Evolutionary conservation across 2,888 invertebrate species (phyloP).

Genomic region (Nematopogon swammerdamellus): DNA sequence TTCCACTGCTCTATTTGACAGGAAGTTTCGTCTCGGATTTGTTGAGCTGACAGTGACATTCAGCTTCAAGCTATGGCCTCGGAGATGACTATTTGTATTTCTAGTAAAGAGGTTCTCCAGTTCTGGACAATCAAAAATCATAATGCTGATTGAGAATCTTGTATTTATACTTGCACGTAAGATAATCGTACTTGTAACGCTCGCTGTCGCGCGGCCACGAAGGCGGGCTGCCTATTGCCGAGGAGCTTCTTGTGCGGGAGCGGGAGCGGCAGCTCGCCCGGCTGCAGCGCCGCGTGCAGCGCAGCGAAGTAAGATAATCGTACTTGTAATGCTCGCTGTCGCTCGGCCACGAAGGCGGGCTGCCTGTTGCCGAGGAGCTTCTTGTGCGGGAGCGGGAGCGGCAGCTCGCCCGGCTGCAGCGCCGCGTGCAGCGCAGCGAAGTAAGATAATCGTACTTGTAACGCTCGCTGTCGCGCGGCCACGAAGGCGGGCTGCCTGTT

Average conservation of each 20-base stretch:
- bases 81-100: too few relatives aligned
- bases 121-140: too few relatives aligned
- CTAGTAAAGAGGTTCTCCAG: too few relatives aligned
- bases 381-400: constrained; percentile 84
- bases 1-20: too few relatives aligned
- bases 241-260: constrained; percentile 89
- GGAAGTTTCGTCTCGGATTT: too few relatives aligned
- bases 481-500: constrained; percentile 92
- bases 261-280: constrained; percentile 71
- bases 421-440: constrained; percentile 75
- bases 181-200: constrained; percentile 74
- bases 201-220: constrained; percentile 85
- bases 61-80: too few relatives aligned
- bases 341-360: constrained; percentile 85
- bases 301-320: constrained; percentile 66
- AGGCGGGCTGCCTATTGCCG: constrained; percentile 90
- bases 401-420: constrained; percentile 68
- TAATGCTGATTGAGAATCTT: too few relatives aligned
- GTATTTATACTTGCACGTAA: too few relatives aligned
- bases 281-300: constrained; percentile 69
- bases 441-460: constrained; percentile 75
- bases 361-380: constrained; percentile 92
- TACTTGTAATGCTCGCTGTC: constrained; percentile 85
- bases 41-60: too few relatives aligned
- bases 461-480: constrained; percentile 80